These are phyloP conservation scores for Drepanosiphum platanoidis DNA, from an alignment of 2,888 invertebrate genomes.

Conservation along the genomic window DNA sequence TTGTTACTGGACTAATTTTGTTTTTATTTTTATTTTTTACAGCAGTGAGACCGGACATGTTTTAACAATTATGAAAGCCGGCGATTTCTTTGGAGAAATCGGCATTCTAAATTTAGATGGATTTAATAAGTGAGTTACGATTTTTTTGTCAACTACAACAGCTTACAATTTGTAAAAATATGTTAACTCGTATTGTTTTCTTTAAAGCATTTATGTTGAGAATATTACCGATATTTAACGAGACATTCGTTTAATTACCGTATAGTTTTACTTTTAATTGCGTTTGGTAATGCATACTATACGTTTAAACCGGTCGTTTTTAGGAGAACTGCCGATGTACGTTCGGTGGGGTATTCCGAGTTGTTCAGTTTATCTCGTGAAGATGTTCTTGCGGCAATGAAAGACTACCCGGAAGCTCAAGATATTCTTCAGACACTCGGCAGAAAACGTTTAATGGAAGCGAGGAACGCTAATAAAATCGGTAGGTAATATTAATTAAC, in stretches of 20 bases:
- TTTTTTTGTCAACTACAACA: background rate
- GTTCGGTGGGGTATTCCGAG: conserved; percentile 95
- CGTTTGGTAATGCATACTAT: background rate
- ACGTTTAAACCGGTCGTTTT: conserved; percentile 63
- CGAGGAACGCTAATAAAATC: conserved; percentile 69
- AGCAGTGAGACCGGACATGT: conserved; percentile 89
- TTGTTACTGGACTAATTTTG: background rate
- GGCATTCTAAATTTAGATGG: conserved; percentile 96
- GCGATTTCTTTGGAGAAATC: conserved; percentile 97
- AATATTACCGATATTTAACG: too few relatives aligned
- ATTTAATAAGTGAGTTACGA: conserved; percentile 82
- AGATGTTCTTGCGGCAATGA: conserved; percentile 93
- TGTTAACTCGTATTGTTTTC: background rate
- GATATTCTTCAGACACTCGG: conserved; percentile 91
- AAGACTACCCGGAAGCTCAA: conserved; percentile 96
- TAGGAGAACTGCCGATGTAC: conserved; percentile 94
- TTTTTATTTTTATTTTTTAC: conserved; percentile 32
- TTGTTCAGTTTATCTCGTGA: conserved; percentile 92
- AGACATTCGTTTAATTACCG: background rate
- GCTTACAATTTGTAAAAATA: background rate
- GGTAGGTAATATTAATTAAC: conserved; percentile 43
- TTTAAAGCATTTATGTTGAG: background rate
- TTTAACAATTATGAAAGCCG: conserved; percentile 94
- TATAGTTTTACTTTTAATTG: background rate
- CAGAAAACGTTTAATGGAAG: conserved; percentile 86